Conservation (phyloP, 2,888 invertebrate species). For the Caenorhabditis imperialis region DNA sequence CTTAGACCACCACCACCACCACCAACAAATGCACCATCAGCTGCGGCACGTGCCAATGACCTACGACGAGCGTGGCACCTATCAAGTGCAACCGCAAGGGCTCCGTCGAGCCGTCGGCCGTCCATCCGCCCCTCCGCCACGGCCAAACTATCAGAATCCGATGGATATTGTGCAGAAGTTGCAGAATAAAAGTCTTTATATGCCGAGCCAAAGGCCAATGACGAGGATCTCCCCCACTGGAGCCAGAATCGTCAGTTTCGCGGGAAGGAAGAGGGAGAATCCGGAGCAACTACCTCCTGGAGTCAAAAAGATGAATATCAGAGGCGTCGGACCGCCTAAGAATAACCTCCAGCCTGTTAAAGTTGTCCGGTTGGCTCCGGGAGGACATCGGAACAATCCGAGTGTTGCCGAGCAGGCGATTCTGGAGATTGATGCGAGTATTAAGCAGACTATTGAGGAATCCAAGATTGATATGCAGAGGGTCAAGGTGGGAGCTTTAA, state of each 20-base stretch:
- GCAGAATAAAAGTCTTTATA: constrained; percentile 39
- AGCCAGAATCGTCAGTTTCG: constrained; percentile 50
- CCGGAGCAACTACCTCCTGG: constrained; percentile 16
- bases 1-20: constrained; percentile 39
- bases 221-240: constrained; percentile 51
- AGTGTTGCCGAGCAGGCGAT: constrained; percentile 26
- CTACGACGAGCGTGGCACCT: constrained; percentile 12
- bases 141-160: neutral
- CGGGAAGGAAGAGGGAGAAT: constrained; percentile 35
- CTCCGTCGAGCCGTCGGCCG: constrained; percentile 20
- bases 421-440: constrained; percentile 35
- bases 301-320: constrained; percentile 23
- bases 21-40: constrained; percentile 2
- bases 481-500: constrained; percentile 1
- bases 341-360: constrained; percentile 19
- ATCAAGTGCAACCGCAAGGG: constrained; percentile 17
- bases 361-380: constrained; percentile 43
- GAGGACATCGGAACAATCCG: constrained; percentile 17
- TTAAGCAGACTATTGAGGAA: constrained; percentile 42
- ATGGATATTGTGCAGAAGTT: constrained; percentile 45
- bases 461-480: constrained; percentile 34
- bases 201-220: constrained; percentile 27
- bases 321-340: too few species aligned
- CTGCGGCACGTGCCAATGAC: constrained; percentile 8
- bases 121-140: neutral